A percentile compares a stretch with the other conserved stretches of the same genome.
Evolutionary conservation across 2,797 vertebrate genomes (phyloP).

Genomic region (Sebastes flavidus): DNA sequence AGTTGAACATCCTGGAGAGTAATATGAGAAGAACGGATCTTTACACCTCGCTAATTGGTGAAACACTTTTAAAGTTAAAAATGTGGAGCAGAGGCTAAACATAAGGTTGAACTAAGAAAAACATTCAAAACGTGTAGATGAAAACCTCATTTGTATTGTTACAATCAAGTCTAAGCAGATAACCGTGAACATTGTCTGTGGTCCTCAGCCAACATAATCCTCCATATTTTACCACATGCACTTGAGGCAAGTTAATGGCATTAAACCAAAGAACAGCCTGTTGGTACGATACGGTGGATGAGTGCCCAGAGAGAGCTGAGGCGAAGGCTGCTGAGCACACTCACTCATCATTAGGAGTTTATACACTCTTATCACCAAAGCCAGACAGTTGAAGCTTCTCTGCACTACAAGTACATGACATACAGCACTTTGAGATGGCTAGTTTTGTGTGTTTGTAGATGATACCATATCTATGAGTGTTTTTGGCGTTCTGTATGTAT

Average conservation of each 20-base stretch:
- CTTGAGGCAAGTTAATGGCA: background rate
- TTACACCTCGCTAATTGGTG: background rate
- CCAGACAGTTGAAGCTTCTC: background rate
- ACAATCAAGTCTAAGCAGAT: background rate
- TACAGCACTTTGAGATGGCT: background rate
- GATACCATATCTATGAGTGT: background rate
- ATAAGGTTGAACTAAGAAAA: background rate
- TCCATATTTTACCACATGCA: background rate
- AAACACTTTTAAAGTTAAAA: background rate
- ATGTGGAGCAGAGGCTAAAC: background rate
- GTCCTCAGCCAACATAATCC: background rate
- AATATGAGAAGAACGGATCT: background rate
- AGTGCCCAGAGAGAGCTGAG: background rate
- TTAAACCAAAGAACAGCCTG: background rate
- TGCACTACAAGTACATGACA: background rate
- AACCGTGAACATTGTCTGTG: background rate
- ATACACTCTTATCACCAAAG: background rate
- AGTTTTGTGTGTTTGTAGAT: background rate
- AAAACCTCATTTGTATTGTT: background rate
- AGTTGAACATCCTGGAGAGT: slow-evolving; percentile 84
- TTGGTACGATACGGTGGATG: background rate
- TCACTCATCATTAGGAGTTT: background rate
- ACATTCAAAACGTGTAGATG: background rate
- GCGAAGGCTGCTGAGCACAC: background rate
- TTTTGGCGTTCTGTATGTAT: background rate